These are phyloP conservation scores for Erebia epiphron DNA, from an alignment of 2,888 invertebrate genomes.

Conservation along the genomic window DNA sequence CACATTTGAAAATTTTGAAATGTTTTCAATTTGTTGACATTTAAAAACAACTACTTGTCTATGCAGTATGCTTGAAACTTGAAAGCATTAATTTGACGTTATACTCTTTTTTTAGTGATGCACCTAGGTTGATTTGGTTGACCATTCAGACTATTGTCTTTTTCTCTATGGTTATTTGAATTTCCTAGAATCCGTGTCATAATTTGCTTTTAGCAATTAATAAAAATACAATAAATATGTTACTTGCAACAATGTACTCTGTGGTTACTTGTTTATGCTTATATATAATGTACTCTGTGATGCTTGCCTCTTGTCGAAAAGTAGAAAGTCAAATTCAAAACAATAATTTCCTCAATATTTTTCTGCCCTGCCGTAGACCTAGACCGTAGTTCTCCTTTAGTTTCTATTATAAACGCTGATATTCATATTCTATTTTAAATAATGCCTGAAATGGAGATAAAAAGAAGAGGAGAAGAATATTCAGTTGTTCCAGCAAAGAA, in stretches of 20 bases:
- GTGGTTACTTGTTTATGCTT: too few species aligned
- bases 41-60: too few species aligned
- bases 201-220: not conserved
- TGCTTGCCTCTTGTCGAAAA: too few species aligned
- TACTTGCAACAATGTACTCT: too few species aligned
- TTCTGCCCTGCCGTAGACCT: too few species aligned
- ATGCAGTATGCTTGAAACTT: too few species aligned
- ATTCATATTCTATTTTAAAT: slow-evolving; percentile 34
- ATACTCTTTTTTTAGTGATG: not conserved
- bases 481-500: slow-evolving; percentile 85
- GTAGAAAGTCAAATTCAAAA: too few species aligned
- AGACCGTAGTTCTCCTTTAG: not conserved
- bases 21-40: slow-evolving; percentile 12
- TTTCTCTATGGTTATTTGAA: not conserved
- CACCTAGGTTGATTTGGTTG: not conserved
- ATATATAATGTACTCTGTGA: too few species aligned
- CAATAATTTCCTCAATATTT: too few species aligned
- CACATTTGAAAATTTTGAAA: not conserved
- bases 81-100: not conserved
- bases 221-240: too few species aligned
- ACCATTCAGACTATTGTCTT: not conserved
- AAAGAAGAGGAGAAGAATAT: slow-evolving; percentile 85
- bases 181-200: not conserved
- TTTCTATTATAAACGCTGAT: slow-evolving; percentile 14
- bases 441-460: slow-evolving; percentile 80